These are phyloP conservation scores for Netelia virgata DNA, from an alignment of 2,888 invertebrate species.

Conservation along the genomic window DNA sequence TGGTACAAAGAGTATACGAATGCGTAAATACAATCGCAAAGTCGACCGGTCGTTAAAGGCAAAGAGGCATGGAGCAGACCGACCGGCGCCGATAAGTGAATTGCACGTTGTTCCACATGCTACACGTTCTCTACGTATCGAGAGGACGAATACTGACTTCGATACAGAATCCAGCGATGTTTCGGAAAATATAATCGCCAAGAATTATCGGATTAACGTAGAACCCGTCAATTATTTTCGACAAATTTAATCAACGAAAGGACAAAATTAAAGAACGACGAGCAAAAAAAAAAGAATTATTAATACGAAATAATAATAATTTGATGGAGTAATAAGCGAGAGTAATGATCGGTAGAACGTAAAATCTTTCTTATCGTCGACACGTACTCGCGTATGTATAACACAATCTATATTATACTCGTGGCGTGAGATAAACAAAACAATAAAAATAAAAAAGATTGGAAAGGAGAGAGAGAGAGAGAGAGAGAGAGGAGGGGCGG, in stretches of 20 bases:
- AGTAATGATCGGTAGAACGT: too few species aligned
- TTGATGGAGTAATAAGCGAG: too few species aligned
- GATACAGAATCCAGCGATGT: too few species aligned
- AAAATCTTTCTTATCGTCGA: conserved; percentile 4
- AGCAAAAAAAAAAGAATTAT: conserved; percentile 16
- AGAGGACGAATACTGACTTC: too few species aligned
- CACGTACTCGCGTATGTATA: conserved; percentile 43
- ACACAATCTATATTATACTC: conserved; percentile 43
- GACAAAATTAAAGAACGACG: not conserved
- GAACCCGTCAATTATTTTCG: not conserved
- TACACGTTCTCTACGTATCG: not conserved
- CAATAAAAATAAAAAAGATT: conserved; percentile 38
- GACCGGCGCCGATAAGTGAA: conserved; percentile 1
- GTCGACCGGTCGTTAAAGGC: conserved; percentile 42
- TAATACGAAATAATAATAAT: too few species aligned
- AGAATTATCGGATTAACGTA: conserved; percentile 15
- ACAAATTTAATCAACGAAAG: not conserved
- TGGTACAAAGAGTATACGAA: conserved; percentile 55
- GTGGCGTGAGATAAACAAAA: conserved; percentile 47
- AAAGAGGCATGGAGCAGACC: conserved; percentile 24
- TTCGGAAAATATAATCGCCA: not conserved
- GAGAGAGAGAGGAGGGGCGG: conserved; percentile 1
- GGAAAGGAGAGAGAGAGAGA: conserved; percentile 10
- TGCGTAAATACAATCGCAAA: conserved; percentile 58
- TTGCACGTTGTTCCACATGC: not conserved